Evolutionary conservation across 2,113 vertebrate species (phyloP).

Genomic region (Takifugu flavidus): DNA sequence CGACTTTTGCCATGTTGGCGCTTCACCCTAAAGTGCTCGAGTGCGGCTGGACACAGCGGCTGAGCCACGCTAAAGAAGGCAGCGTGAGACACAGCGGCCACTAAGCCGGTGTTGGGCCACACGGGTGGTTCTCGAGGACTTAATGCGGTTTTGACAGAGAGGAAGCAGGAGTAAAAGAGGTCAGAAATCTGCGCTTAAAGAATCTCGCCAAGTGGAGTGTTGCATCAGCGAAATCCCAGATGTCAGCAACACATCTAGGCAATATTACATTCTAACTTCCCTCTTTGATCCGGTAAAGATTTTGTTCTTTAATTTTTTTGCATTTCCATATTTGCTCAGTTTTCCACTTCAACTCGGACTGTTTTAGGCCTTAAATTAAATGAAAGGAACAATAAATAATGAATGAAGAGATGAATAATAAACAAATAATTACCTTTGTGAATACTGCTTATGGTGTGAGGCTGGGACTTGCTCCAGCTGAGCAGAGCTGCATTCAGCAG

Average conservation of each 20-base stretch:
- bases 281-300: conserved; percentile 14
- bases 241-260: conserved; percentile 37
- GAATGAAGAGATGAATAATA: no score
- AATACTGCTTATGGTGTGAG: no score
- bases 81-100: conserved; percentile 4
- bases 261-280: conserved; percentile 1
- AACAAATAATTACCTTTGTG: no score
- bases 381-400: no score
- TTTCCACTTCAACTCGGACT: no score
- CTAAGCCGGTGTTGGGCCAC: conserved; percentile 19
- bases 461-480: no score
- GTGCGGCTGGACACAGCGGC: conserved; percentile 17
- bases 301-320: neutral
- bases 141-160: conserved; percentile 24
- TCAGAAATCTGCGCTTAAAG: conserved; percentile 23
- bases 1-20: conserved; percentile 8
- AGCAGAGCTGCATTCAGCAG: no score
- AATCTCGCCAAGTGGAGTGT: conserved; percentile 44
- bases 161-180: conserved; percentile 22
- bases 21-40: conserved; percentile 10
- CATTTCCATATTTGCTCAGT: no score
- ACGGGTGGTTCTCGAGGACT: conserved; percentile 7
- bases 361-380: no score
- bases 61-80: conserved; percentile 13
- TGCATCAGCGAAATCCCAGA: conserved; percentile 34